Evolutionary conservation across 2,113 vertebrate species (phyloP).

Genomic region (Aegypius monachus): DNA sequence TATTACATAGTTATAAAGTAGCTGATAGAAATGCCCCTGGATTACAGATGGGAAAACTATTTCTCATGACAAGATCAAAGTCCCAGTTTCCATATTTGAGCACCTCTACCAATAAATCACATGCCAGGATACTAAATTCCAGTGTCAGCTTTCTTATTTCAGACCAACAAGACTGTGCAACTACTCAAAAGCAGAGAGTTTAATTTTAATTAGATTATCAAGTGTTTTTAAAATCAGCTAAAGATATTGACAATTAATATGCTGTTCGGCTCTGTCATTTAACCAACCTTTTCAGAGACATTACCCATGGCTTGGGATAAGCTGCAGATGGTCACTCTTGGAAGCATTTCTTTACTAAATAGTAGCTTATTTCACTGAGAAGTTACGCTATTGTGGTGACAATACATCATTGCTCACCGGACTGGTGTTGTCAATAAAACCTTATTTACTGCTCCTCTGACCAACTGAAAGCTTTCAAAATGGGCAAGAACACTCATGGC

Average conservation of each 20-base stretch:
- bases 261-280: not conserved
- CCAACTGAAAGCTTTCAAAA: conserved; percentile 31
- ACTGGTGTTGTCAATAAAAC: not conserved
- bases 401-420: not conserved
- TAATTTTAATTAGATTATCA: not conserved
- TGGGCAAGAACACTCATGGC: not conserved
- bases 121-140: not conserved
- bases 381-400: not conserved
- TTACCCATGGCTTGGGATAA: not conserved
- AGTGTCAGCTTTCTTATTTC: not conserved
- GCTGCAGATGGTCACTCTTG: not conserved
- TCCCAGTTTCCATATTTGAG: not conserved
- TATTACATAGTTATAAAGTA: conserved; percentile 40
- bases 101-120: conserved; percentile 46
- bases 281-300: not conserved
- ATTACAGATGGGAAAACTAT: conserved; percentile 46
- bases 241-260: not conserved
- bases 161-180: not conserved
- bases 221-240: not conserved
- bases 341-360: not conserved
- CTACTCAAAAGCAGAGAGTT: not conserved
- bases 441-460: conserved; percentile 38
- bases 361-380: not conserved
- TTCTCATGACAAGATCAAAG: conserved; percentile 56
- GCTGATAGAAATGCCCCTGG: conserved; percentile 27